phyloP scores from a whole-genome alignment of 2,888 invertebrate genomes.

The Acrobasis consociella region DNA sequence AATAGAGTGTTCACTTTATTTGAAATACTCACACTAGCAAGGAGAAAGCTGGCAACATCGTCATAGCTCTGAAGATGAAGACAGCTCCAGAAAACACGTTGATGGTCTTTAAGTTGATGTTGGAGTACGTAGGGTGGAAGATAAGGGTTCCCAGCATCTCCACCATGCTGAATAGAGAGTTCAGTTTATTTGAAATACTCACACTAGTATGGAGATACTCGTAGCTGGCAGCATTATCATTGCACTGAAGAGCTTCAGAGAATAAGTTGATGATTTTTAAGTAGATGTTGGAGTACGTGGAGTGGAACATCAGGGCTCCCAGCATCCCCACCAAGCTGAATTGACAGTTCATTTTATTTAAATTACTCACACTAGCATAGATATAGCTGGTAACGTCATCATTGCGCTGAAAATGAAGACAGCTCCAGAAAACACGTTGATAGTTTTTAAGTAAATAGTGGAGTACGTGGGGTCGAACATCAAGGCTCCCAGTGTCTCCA shows the following conservation, averaged over 20 bases:
- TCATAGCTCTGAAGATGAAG: constrained; percentile 62
- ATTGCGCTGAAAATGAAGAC: constrained; percentile 67
- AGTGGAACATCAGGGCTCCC: constrained; percentile 55
- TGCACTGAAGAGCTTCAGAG: constrained; percentile 66
- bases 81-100: constrained; percentile 59
- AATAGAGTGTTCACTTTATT: neutral
- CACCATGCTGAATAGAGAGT: constrained; percentile 68
- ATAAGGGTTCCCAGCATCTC: constrained; percentile 70
- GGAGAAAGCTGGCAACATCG: constrained; percentile 61
- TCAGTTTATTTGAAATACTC: constrained; percentile 40
- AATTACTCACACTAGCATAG: constrained; percentile 61
- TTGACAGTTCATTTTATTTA: constrained; percentile 67
- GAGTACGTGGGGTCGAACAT: constrained; percentile 73
- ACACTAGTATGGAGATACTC: constrained; percentile 61
- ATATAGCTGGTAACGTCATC: constrained; percentile 66
- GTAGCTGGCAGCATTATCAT: constrained; percentile 63
- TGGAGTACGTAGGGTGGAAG: constrained; percentile 70
- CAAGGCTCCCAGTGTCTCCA: too few relatives aligned
- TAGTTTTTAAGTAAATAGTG: constrained; percentile 56
- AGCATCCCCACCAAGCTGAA: constrained; percentile 42
- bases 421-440: constrained; percentile 57
- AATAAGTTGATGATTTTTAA: constrained; percentile 53
- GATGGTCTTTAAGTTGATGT: constrained; percentile 59
- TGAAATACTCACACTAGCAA: constrained; percentile 61
- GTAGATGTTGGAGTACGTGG: constrained; percentile 65